Percentiles rank a stretch among this genome's conserved stretches.
These are phyloP conservation scores for Heteromurus nitidus DNA, from an alignment of 2,888 invertebrate genomes.

Conservation along the genomic window DNA sequence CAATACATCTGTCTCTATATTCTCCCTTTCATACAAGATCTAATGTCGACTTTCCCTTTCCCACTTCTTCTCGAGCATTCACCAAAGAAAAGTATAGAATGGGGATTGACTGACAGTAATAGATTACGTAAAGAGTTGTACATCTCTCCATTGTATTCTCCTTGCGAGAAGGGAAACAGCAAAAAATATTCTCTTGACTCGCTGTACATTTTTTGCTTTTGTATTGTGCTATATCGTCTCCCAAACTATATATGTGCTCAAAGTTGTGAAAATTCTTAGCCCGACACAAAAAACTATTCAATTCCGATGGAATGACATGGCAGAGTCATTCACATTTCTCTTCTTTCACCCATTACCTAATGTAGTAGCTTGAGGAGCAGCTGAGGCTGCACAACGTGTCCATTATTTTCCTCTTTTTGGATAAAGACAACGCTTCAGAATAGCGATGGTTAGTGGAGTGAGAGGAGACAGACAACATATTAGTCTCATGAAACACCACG, in stretches of 20 bases:
- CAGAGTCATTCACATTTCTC: conserved; percentile 37
- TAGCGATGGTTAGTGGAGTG: conserved; percentile 37
- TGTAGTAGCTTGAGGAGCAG: neutral
- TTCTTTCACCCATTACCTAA: conserved; percentile 9
- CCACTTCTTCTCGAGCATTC: neutral
- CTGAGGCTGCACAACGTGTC: neutral
- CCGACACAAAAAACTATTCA: conserved; percentile 34
- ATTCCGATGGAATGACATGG: conserved; percentile 38
- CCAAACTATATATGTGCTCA: neutral
- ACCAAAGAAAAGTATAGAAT: conserved; percentile 41
- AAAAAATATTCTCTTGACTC: conserved; percentile 22
- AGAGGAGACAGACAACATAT: conserved; percentile 49
- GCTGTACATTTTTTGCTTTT: neutral
- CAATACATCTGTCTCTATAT: neutral
- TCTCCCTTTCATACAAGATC: neutral
- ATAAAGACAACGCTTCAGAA: neutral
- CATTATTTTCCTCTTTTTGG: neutral
- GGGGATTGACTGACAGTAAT: conserved; percentile 70
- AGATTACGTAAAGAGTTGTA: conserved; percentile 69
- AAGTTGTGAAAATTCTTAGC: neutral
- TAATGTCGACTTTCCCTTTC: conserved; percentile 30
- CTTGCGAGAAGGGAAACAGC: conserved; percentile 8
- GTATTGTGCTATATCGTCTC: neutral
- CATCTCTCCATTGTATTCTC: conserved; percentile 35
- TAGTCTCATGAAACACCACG: conserved; percentile 32